Evolutionary conservation across 2,113 vertebrate genomes (phyloP), one percentile per base, ranked within the genome.

Genomic region (Trogon surrucura): DNA sequence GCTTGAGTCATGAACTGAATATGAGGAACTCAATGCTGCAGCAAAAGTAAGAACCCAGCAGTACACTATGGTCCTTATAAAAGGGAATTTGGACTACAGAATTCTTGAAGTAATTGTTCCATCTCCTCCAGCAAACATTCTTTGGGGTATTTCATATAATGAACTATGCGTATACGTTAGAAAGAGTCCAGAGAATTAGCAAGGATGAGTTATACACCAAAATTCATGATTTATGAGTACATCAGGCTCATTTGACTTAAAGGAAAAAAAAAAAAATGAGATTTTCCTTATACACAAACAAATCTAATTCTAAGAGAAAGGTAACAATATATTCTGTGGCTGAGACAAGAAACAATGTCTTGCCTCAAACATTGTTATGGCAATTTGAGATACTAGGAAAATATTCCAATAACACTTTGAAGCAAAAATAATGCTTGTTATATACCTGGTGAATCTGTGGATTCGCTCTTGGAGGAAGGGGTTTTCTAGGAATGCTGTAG

Each of bases 71-170:
- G 16, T 53, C 12, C 19, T 62, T 75, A n/a, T 32, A 25, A 69
- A 84, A 72, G 8, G 7, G 9, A 64, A 62, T 50, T 60, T 34
- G 19, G 9, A 6, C 13, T 34, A 18, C 2, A 29, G 13, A 32
- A 78, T 32, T 85, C 16, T 13, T 29, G 3, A 80, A 64, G 4
- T 25, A 73, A 50, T 20, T 7, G 6, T 72, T 65, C 6, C 25
- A 11, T 58, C 10, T 71, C 9, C 13, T 45, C 7, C 3, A 5
- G 17, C 3, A 29, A 77, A 34, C 0, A 3, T 23, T 83, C 2
- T 78, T 60, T 51, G 13, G 5, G 3, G 2, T 30, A 18, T 19
- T 88, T 12, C 16, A 26, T 2, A 4, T 48, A 20, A 13, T 62
- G 29, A 70, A 34, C 8, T 11, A 5, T 8, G 5, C 8, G 13